Evolutionary conservation across 2,888 invertebrate species (phyloP), one percentile per base, ranked within the genome.

Genomic region (Adineta ricciae): DNA sequence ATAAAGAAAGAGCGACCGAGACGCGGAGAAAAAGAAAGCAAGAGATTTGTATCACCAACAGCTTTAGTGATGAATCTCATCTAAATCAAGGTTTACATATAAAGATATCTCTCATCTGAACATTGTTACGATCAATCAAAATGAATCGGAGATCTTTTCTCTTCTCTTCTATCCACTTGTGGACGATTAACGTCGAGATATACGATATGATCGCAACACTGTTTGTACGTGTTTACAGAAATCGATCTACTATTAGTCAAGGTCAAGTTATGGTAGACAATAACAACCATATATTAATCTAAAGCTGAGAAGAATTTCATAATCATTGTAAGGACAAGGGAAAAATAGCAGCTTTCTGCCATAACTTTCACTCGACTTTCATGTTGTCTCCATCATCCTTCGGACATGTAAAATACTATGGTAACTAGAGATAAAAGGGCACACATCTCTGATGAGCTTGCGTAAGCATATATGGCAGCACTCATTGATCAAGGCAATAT

Each of bases 401-500:
- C 14, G 64, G 9, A 27, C 27, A 64, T 64, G 27, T 64, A 27
- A 32, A 64, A 64, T 19, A 36, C 19, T 32, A 64, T 19, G 32
- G 27, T 27, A 64, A 32, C 32, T 14, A 64, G 16, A 64, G 64
- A 64, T 27, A 32, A 64, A 64, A 64, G 64, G 64, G 32, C 64
- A 64, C 16, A 36, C 46, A 46, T 64, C 32, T 27, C 27, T 64
- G 32, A 27, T 32, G 19, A 32, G 64, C 64, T 64, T 64, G 64
- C 64, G 64, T 64, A 64, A 64, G 64, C 32, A 32, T 64, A 3
- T 27, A 64, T 19, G 19, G 27, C 16, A 16, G 64, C 27, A 32
- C 64, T 64, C 32, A 14, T 64, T 64, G 64, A 64, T 64, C 64
- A 64, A 64, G 64, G 64, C 64, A 64, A 64, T 64, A 64, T 36